A percentile compares a stretch with the other conserved stretches of the same genome.
Conservation (phyloP, 53 echinoderm and acorn worm genomes). For the Paelopatides confundens region DNA sequence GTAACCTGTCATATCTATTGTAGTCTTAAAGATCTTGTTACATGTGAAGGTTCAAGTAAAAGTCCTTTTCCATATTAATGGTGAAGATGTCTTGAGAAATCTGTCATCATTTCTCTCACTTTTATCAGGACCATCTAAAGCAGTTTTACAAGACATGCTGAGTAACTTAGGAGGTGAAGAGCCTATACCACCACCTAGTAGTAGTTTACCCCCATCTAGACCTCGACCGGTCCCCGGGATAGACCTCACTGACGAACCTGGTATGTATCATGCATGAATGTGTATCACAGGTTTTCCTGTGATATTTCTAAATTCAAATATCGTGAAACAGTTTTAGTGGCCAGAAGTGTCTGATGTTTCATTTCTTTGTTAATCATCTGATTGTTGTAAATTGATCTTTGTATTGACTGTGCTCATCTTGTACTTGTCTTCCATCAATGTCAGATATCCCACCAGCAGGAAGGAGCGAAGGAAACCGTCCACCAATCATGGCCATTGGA, state of each 20-base stretch:
- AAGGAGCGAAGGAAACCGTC: conserved; percentile 44
- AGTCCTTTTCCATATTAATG: neutral
- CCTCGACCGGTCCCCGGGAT: conserved; percentile 69
- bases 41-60: neutral
- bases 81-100: neutral
- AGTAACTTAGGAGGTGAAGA: conserved; percentile 92
- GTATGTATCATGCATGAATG: conserved; percentile 69
- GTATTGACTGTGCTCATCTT: neutral
- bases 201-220: conserved; percentile 46
- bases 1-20: neutral
- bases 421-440: neutral
- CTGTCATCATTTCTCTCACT: neutral
- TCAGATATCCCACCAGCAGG: conserved; percentile 13
- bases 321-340: too few relatives aligned
- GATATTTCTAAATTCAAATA: neutral
- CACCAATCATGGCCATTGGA: conserved; percentile 79
- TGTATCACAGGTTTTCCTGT: too few relatives aligned
- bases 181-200: conserved; percentile 63
- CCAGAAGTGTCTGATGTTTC: too few relatives aligned
- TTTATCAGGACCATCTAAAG: conserved; percentile 88
- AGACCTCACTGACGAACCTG: conserved; percentile 91
- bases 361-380: too few relatives aligned
- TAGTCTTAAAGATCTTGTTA: neutral
- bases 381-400: neutral
- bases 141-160: conserved; percentile 95